A percentile compares a stretch with the other conserved stretches of the same genome.
Conservation (phyloP, 2,888 invertebrate genomes). For the Ganaspis brasiliensis region DNA sequence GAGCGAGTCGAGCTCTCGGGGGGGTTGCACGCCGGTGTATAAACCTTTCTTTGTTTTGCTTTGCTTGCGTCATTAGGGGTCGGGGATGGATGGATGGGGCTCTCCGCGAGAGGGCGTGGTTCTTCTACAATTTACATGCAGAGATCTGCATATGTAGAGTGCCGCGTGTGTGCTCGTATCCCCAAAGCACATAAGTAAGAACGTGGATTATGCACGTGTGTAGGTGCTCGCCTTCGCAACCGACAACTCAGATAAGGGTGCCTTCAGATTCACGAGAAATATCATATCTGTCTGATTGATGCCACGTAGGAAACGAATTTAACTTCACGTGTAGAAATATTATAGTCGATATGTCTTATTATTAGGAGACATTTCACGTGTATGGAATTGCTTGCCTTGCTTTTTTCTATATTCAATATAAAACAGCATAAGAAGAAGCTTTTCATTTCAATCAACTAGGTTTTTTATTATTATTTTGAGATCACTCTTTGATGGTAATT, state of each 20-base stretch:
- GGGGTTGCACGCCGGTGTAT: slow-evolving; percentile 79
- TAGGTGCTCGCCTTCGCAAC: slow-evolving; percentile 38
- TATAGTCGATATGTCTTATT: slow-evolving; percentile 23
- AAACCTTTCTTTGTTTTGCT: slow-evolving; percentile 83
- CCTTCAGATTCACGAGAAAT: slow-evolving; percentile 25
- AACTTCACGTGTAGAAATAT: slow-evolving; percentile 36
- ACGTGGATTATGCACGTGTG: slow-evolving; percentile 52
- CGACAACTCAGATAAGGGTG: slow-evolving; percentile 35
- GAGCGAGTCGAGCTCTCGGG: slow-evolving; percentile 74
- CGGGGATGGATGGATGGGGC: slow-evolving; percentile 65
- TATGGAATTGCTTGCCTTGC: background rate
- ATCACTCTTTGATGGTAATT: too few species aligned
- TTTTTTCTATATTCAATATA: background rate
- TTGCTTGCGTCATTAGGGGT: slow-evolving; percentile 82
- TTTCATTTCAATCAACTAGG: too few species aligned
- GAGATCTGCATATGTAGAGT: slow-evolving; percentile 44
- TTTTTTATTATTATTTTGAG: too few species aligned
- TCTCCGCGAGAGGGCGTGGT: slow-evolving; percentile 78
- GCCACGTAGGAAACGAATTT: slow-evolving; percentile 28
- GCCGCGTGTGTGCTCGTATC: slow-evolving; percentile 39
- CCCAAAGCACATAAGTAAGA: slow-evolving; percentile 53
- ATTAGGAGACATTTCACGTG: slow-evolving; percentile 12
- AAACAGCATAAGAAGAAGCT: too few species aligned
- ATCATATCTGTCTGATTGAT: slow-evolving; percentile 42
- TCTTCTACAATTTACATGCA: slow-evolving; percentile 71